A percentile compares a stretch with the other conserved stretches of the same genome.
These are phyloP conservation scores for Eriosoma lanigerum DNA, from an alignment of 1,140 invertebrate genomes.

Conservation along the genomic window DNA sequence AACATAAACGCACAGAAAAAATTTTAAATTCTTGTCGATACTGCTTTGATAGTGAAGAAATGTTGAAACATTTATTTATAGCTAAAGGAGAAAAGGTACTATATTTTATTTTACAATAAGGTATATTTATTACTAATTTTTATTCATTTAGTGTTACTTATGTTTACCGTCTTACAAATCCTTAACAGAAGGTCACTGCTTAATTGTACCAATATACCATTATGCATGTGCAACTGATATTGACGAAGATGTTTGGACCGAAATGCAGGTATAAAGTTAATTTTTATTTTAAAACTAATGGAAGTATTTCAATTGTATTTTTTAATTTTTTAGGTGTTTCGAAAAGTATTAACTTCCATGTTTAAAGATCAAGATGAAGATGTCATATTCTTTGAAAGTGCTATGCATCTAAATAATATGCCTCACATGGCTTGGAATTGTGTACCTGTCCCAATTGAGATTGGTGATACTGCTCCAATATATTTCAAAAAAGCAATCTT, in stretches of 20 bases:
- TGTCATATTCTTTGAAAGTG: slow-evolving; percentile 90
- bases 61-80: slow-evolving; percentile 86
- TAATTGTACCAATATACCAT: slow-evolving; percentile 84
- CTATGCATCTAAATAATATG: slow-evolving; percentile 70
- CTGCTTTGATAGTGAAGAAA: slow-evolving; percentile 78
- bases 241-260: slow-evolving; percentile 92
- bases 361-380: slow-evolving; percentile 74
- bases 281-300: slow-evolving; percentile 44
- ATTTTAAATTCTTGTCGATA: slow-evolving; percentile 77
- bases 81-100: slow-evolving; percentile 73
- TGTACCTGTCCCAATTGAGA: slow-evolving; percentile 79
- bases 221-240: slow-evolving; percentile 72
- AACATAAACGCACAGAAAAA: slow-evolving; percentile 70
- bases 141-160: slow-evolving; percentile 64
- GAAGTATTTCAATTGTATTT: not conserved
- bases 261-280: slow-evolving; percentile 70
- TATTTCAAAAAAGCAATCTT: slow-evolving; percentile 95
- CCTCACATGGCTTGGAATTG: slow-evolving; percentile 89
- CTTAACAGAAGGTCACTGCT: slow-evolving; percentile 83
- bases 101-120: not conserved
- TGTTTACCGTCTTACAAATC: slow-evolving; percentile 77
- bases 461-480: slow-evolving; percentile 83
- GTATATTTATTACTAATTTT: not conserved
- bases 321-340: slow-evolving; percentile 64
- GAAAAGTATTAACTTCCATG: slow-evolving; percentile 75